Base-by-base conservation (phyloP, 2,797 vertebrate genomes). In the Chaenodraco wilsoni region DNA sequence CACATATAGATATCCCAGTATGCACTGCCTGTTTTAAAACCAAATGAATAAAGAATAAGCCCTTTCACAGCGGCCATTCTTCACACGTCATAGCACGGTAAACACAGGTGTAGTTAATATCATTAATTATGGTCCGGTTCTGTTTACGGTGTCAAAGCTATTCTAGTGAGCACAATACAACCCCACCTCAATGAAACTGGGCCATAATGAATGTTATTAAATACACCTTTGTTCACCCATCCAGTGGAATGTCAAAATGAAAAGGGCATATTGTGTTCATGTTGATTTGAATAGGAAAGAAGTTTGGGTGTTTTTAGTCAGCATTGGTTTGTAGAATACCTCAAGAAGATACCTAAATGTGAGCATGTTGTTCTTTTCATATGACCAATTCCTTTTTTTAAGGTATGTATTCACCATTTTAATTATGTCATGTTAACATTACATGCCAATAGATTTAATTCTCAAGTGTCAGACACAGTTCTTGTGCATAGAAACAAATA, bases 331-430 rank as follows among this genome's bases (percentile, higher is more conserved):
- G 10, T 49, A 41, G 11, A 33, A 55, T 15, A 55, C 52, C 2
- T 37, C 15, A 13, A 60, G 7, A 31, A 27, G 27, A 27, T 27
- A 27, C 27, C 27, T 27, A 27, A 15, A 31, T 7, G 9, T 4
- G 1, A 15, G 41, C 4, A 11, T 56, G 16, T 43, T 69, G 33
- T 41, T 41, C 10, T 17, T 54, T 27, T 27, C 4, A 27, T 27
- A 27, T 27, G 27, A 27, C 15, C 23, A 33, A 31, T 54, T 4
- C 0, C 3, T 7, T 27, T 9, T 65, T 23, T 23, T 0, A 16
- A 16, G 41, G 17, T 4, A 43, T 23, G 8, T 27, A 27, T 27
- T 65, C 2, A 0, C 17, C 2, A 44, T n/a, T 54, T 27, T 27
- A 52, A 52, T 16, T 5, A 9, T 4, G 9, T 1, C 0, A 40